These are phyloP conservation scores for Palythoa heliodiscus DNA, from an alignment of 92 coral and sea anemone genomes.

Conservation along the genomic window DNA sequence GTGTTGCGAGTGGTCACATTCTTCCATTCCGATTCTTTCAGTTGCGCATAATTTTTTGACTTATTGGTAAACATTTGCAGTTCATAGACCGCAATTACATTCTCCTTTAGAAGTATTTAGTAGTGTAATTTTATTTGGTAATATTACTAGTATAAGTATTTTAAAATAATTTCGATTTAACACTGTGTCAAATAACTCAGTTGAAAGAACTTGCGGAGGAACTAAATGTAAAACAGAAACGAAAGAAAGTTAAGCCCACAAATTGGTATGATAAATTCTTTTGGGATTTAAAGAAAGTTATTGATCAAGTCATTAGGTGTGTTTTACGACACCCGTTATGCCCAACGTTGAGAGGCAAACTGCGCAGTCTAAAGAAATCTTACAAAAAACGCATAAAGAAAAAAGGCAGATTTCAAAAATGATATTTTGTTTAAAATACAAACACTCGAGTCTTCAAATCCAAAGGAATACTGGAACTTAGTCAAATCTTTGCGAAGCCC, in stretches of 20 bases:
- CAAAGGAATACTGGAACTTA: slow-evolving; percentile 9
- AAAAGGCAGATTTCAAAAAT: slow-evolving; percentile 18
- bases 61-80: no score
- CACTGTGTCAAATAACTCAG: no score
- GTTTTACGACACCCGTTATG: slow-evolving; percentile 9
- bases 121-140: no score
- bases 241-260: not conserved
- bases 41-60: no score
- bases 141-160: no score
- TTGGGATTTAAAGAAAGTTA: slow-evolving; percentile 16
- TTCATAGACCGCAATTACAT: no score
- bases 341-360: slow-evolving; percentile 23
- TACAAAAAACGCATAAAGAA: slow-evolving; percentile 10
- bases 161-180: no score
- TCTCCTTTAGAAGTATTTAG: no score
- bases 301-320: slow-evolving; percentile 3
- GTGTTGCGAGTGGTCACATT: no score
- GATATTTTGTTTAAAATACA: slow-evolving; percentile 7
- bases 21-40: no score
- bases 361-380: not conserved
- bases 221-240: slow-evolving; percentile 9
- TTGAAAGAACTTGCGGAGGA: no score
- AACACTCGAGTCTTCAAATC: slow-evolving; percentile 5
- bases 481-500: not conserved
- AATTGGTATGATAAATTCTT: slow-evolving; percentile 11